A percentile compares a stretch with the other conserved stretches of the same genome.
These are phyloP conservation scores for Ophioninae sp. DNA, from an alignment of 2,888 invertebrate genomes.

Conservation along the genomic window DNA sequence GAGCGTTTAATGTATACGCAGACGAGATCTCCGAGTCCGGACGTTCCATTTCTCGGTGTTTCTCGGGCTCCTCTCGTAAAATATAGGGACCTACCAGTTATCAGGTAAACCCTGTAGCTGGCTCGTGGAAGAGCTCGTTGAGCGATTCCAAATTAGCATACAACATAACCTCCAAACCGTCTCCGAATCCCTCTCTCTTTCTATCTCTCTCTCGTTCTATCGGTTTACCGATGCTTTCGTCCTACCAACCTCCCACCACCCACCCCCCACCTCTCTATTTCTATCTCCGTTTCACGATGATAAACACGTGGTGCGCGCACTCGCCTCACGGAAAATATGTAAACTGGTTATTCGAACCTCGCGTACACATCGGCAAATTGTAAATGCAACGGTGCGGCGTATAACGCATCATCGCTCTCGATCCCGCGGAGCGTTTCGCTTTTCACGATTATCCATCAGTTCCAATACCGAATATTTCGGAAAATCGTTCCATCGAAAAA, in stretches of 20 bases:
- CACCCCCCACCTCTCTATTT: slow-evolving; percentile 24
- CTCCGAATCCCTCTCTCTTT: background rate
- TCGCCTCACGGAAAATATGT: slow-evolving; percentile 23
- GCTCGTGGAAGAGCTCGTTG: slow-evolving; percentile 15
- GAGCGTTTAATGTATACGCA: slow-evolving; percentile 28
- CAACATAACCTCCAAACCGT: slow-evolving; percentile 8
- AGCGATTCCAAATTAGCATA: slow-evolving; percentile 40
- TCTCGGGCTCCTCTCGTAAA: slow-evolving; percentile 14
- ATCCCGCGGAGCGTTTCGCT: background rate
- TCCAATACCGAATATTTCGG: background rate
- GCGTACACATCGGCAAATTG: slow-evolving; percentile 45
- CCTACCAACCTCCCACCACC: background rate
- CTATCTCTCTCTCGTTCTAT: background rate
- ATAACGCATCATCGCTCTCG: slow-evolving; percentile 16
- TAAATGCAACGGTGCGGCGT: slow-evolving; percentile 23
- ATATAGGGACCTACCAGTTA: slow-evolving; percentile 20
- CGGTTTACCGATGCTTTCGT: slow-evolving; percentile 1
- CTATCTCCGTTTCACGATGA: slow-evolving; percentile 10
- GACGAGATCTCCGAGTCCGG: slow-evolving; percentile 1
- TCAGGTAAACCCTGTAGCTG: slow-evolving; percentile 19
- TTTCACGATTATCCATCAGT: background rate
- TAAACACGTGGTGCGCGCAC: slow-evolving; percentile 36
- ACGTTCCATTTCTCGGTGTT: slow-evolving; percentile 25
- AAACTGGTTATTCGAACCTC: slow-evolving; percentile 30
- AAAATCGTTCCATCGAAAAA: background rate